A percentile compares a stretch with the other conserved stretches of the same genome.
These are phyloP conservation scores for Magallana ariakensis DNA, from an alignment of 1,140 invertebrate genomes.

Conservation along the genomic window DNA sequence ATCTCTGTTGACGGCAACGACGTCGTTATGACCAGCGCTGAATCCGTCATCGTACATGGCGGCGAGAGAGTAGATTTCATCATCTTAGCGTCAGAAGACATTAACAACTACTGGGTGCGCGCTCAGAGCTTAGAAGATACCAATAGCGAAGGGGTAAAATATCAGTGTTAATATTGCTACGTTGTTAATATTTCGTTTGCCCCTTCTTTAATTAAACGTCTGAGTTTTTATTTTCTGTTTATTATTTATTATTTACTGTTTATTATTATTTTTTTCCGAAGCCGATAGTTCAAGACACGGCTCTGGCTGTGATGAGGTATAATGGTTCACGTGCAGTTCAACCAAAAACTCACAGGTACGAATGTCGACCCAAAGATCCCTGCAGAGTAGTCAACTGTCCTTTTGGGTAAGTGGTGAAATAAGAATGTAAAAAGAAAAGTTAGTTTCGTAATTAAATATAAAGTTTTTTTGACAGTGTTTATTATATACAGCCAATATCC, in stretches of 20 bases:
- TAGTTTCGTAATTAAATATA: background rate
- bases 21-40: constrained; percentile 37
- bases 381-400: constrained; percentile 54
- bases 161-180: background rate
- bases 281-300: constrained; percentile 14
- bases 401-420: constrained; percentile 45
- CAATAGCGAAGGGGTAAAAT: constrained; percentile 42
- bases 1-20: constrained; percentile 51
- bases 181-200: background rate
- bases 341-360: constrained; percentile 5
- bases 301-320: constrained; percentile 40
- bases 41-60: constrained; percentile 48
- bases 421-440: too few species aligned
- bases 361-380: constrained; percentile 17
- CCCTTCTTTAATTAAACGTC: too few species aligned
- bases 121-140: constrained; percentile 37
- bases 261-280: background rate
- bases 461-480: background rate
- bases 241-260: background rate
- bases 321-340: background rate
- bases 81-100: constrained; percentile 30
- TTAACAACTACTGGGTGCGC: constrained; percentile 54
- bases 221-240: too few species aligned
- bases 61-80: constrained; percentile 51
- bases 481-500: constrained; percentile 44